A percentile compares a stretch with the other conserved stretches of the same genome.
Evolutionary conservation across 2,113 vertebrate species (phyloP).

Genomic region (Ahaetulla prasina): DNA sequence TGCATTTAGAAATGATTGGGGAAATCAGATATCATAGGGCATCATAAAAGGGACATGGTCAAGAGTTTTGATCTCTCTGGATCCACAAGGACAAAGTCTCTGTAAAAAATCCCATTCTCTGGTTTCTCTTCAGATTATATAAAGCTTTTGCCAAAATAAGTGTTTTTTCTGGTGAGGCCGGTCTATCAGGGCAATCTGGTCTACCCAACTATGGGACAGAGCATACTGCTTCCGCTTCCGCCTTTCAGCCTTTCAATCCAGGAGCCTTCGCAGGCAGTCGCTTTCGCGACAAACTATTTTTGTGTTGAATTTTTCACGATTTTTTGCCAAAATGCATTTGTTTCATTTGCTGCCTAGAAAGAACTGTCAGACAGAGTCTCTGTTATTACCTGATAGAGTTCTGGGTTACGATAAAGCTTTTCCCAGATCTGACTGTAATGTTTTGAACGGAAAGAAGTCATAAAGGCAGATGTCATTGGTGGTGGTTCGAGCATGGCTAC

Average conservation of each 20-base stretch:
- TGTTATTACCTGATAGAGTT: slow-evolving; percentile 59
- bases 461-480: background rate
- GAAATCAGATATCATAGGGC: background rate
- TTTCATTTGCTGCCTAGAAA: background rate
- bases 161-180: no score
- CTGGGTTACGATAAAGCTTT: slow-evolving; percentile 55
- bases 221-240: no score
- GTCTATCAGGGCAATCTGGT: no score
- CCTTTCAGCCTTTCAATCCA: no score
- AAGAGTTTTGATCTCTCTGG: background rate
- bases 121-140: background rate
- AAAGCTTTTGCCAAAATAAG: background rate
- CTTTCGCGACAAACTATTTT: no score
- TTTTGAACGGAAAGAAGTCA: slow-evolving; percentile 20
- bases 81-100: background rate
- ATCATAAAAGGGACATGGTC: background rate
- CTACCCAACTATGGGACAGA: no score
- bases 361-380: background rate
- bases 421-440: slow-evolving; percentile 54
- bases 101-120: background rate
- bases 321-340: background rate
- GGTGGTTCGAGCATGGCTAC: slow-evolving; percentile 10
- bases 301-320: no score
- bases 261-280: no score
- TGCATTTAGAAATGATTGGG: background rate